Percentiles rank a stretch among this genome's conserved stretches.
Evolutionary conservation across 2,888 invertebrate genomes (phyloP).

Genomic region (Microctonus hyperodae): DNA sequence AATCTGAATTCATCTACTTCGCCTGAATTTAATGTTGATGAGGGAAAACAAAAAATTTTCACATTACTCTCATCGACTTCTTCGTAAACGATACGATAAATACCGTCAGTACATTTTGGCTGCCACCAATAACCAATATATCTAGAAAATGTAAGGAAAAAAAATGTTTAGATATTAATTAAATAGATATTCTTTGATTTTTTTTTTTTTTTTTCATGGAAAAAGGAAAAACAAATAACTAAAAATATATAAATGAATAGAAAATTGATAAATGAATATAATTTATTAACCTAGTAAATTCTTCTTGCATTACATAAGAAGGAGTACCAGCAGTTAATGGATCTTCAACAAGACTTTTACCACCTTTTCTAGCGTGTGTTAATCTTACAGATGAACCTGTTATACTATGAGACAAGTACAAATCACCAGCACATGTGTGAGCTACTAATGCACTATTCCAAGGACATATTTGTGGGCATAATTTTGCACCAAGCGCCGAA

Average conservation of each 20-base stretch:
- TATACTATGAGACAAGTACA: constrained; percentile 82
- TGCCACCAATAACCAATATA: constrained; percentile 99
- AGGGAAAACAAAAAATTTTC: constrained; percentile 87
- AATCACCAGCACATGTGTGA: constrained; percentile 88
- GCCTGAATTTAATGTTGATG: constrained; percentile 79
- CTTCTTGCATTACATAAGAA: constrained; percentile 98
- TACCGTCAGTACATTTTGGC: constrained; percentile 75
- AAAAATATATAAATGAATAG: too few relatives aligned
- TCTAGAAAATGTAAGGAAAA: constrained; percentile 45
- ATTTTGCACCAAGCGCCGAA: constrained; percentile 72
- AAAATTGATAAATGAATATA: too few relatives aligned
- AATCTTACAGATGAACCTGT: constrained; percentile 75
- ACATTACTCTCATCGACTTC: constrained; percentile 91
- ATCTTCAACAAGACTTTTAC: constrained; percentile 77
- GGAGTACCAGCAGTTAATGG: constrained; percentile 94
- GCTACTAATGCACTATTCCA: constrained; percentile 82
- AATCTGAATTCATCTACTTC: constrained; percentile 88
- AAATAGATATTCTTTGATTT: too few relatives aligned
- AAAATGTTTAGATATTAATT: too few relatives aligned
- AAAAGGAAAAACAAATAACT: background rate
- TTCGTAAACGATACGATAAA: constrained; percentile 84
- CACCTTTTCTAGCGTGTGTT: constrained; percentile 75
- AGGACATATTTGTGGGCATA: constrained; percentile 87
- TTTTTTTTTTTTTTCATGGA: too few relatives aligned
- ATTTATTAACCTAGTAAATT: constrained; percentile 72